Conservation (phyloP, 2,113 vertebrate species). For the Cinclus cinclus region DNA sequence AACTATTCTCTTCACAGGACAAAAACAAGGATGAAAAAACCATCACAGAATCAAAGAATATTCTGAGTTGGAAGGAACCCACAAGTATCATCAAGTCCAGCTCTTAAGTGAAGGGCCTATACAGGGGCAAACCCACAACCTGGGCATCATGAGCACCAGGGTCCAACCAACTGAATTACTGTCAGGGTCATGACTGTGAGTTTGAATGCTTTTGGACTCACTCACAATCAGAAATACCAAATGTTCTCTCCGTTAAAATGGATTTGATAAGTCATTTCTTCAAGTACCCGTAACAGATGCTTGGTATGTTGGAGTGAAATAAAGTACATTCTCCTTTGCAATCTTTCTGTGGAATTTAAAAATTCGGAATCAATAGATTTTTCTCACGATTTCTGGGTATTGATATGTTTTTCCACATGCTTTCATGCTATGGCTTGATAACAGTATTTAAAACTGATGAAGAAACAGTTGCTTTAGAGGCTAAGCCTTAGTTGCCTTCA, state of each 20-base stretch:
- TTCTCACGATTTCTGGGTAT: background rate
- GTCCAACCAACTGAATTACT: background rate
- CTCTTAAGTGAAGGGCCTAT: background rate
- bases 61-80: background rate
- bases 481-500: background rate
- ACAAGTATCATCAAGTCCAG: background rate
- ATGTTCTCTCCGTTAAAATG: conserved; percentile 24
- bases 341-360: background rate
- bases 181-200: background rate
- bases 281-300: conserved; percentile 22
- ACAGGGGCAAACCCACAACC: background rate
- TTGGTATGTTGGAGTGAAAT: background rate
- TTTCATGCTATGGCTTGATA: conserved; percentile 34
- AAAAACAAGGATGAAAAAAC: background rate
- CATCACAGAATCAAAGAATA: background rate
- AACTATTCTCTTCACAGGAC: background rate
- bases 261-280: conserved; percentile 10
- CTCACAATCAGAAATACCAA: background rate
- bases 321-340: conserved; percentile 1
- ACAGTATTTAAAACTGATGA: background rate
- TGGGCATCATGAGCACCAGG: background rate
- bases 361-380: background rate
- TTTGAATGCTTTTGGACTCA: background rate
- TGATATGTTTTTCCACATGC: background rate
- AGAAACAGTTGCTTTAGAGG: conserved; percentile 17